These are phyloP conservation scores for Etheostoma perlongum DNA, from an alignment of 2,797 vertebrate species.

Conservation along the genomic window DNA sequence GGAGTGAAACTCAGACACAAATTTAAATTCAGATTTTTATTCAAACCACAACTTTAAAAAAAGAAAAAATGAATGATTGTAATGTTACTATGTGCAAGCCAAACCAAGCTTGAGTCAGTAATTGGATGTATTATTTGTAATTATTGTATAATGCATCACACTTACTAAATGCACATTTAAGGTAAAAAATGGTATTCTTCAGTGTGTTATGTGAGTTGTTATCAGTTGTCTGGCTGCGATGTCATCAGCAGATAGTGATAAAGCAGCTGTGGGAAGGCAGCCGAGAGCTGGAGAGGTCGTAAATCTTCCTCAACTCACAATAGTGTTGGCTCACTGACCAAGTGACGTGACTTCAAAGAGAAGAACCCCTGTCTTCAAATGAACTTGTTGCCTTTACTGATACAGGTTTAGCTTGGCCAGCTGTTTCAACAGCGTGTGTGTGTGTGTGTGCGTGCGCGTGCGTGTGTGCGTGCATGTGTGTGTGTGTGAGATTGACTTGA, in stretches of 20 bases:
- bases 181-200: conserved; percentile 4
- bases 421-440: conserved; percentile 53
- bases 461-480: conserved; percentile 12
- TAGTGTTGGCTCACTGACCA: conserved; percentile 62
- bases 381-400: conserved; percentile 73
- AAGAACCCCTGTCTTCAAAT: conserved; percentile 69
- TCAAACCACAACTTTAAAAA: neutral
- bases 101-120: neutral
- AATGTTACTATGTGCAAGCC: neutral
- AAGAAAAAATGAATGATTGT: neutral
- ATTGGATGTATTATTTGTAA: neutral
- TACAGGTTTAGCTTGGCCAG: conserved; percentile 72
- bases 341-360: conserved; percentile 78
- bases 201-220: conserved; percentile 5
- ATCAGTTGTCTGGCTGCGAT: conserved; percentile 22
- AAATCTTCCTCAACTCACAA: conserved; percentile 69
- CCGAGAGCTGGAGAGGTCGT: conserved; percentile 64
- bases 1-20: neutral
- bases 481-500: conserved; percentile 26
- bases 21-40: neutral
- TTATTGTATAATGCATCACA: neutral
- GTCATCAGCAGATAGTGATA: conserved; percentile 45
- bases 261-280: conserved; percentile 68
- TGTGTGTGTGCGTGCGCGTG: conserved; percentile 22
- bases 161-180: neutral